phyloP scores from a whole-genome alignment of 2,797 vertebrate species.

The Pseudochaenichthys georgianus region DNA sequence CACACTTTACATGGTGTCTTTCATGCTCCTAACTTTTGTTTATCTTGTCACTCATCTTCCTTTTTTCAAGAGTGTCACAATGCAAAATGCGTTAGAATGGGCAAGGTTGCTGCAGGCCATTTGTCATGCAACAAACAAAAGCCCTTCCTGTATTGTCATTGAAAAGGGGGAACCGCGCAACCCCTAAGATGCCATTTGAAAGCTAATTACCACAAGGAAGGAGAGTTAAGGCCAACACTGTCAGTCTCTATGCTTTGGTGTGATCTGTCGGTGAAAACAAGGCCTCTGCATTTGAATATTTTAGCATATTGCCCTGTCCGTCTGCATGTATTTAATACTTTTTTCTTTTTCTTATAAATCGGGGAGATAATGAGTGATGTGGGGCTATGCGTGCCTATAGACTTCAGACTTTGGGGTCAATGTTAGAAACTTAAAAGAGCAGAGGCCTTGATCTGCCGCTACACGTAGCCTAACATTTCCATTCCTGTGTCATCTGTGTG shows the following conservation, averaged over 20 bases:
- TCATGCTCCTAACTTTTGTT: slow-evolving; percentile 24
- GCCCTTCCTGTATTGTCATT: slow-evolving; percentile 74
- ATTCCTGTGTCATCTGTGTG: slow-evolving; percentile 10
- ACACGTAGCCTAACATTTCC: not conserved
- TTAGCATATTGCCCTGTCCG: slow-evolving; percentile 12
- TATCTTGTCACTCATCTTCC: slow-evolving; percentile 60
- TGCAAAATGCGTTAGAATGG: slow-evolving; percentile 53
- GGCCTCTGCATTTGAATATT: slow-evolving; percentile 32
- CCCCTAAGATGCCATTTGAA: slow-evolving; percentile 52
- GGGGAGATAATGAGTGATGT: not conserved
- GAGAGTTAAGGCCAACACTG: slow-evolving; percentile 49
- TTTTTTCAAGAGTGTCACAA: slow-evolving; percentile 40
- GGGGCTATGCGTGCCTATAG: not conserved
- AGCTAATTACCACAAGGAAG: slow-evolving; percentile 61
- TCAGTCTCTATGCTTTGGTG: slow-evolving; percentile 40
- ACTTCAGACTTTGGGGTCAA: not conserved
- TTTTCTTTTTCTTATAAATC: not conserved
- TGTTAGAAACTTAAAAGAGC: not conserved
- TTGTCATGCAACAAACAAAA: slow-evolving; percentile 76
- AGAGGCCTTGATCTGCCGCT: not conserved
- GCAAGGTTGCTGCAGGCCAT: slow-evolving; percentile 57
- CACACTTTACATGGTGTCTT: slow-evolving; percentile 40
- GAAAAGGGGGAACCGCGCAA: not conserved
- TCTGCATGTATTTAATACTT: not conserved
- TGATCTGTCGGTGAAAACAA: slow-evolving; percentile 50